Conservation (phyloP, 2,797 vertebrate genomes). For the Enteromius anoplus region DNA sequence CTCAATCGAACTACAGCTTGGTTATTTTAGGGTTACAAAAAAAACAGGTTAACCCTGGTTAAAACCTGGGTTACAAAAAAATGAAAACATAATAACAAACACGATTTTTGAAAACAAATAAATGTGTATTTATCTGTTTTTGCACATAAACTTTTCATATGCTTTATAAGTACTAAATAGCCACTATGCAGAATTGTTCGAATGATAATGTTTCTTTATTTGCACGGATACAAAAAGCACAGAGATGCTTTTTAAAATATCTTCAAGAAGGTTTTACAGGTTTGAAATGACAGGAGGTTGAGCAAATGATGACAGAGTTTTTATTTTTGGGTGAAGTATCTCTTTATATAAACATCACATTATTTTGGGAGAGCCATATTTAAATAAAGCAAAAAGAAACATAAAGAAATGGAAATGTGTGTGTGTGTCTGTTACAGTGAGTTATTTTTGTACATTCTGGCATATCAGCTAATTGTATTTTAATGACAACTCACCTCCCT, state of each 20-base stretch:
- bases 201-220: neutral
- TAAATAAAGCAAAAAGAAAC: neutral
- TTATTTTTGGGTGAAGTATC: neutral
- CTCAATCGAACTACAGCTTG: too few relatives aligned
- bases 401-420: neutral
- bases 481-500: neutral
- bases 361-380: neutral
- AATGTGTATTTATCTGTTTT: too few relatives aligned
- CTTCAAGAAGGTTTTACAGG: neutral
- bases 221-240: neutral
- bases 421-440: neutral
- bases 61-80: too few relatives aligned
- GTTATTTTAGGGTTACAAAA: too few relatives aligned
- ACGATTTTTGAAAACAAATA: too few relatives aligned
- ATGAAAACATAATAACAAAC: too few relatives aligned
- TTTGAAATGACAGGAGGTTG: neutral
- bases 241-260: neutral
- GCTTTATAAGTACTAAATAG: neutral
- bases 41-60: too few relatives aligned
- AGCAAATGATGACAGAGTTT: neutral
- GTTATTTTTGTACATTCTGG: conserved; percentile 16
- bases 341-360: neutral
- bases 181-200: neutral
- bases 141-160: too few relatives aligned
- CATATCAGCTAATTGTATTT: conserved; percentile 17